These are phyloP conservation scores for Ceratothoa steindachneri DNA, from an alignment of 2,888 invertebrate species.

Conservation along the genomic window DNA sequence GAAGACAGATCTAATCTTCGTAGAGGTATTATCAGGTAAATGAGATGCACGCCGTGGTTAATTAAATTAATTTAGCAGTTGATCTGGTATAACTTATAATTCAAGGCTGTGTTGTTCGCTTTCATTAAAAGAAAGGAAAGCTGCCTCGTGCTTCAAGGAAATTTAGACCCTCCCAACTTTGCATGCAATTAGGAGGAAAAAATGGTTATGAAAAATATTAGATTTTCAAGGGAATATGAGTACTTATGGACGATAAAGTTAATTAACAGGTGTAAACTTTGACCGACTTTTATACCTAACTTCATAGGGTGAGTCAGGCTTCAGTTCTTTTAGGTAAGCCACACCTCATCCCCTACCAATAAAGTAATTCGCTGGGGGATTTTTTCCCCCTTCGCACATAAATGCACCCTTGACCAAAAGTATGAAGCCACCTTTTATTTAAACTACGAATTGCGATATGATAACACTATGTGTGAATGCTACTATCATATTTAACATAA, in stretches of 20 bases:
- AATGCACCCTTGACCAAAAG: no score
- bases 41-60: background rate
- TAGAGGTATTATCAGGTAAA: constrained; percentile 4
- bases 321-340: no score
- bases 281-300: background rate
- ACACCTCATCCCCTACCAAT: no score
- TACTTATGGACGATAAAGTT: background rate
- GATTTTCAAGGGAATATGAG: background rate
- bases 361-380: no score
- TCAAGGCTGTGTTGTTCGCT: background rate
- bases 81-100: background rate
- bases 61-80: background rate
- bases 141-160: background rate
- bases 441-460: no score
- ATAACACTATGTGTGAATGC: no score
- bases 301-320: no score
- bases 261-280: background rate
- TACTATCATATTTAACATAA: no score
- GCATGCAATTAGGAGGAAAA: background rate
- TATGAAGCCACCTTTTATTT: no score
- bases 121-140: background rate
- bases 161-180: background rate
- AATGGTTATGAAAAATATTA: background rate
- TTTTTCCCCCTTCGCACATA: no score
- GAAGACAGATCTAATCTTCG: constrained; percentile 7